Base-by-base conservation (phyloP, 2,888 invertebrate genomes). In the Craniophora ligustri region DNA sequence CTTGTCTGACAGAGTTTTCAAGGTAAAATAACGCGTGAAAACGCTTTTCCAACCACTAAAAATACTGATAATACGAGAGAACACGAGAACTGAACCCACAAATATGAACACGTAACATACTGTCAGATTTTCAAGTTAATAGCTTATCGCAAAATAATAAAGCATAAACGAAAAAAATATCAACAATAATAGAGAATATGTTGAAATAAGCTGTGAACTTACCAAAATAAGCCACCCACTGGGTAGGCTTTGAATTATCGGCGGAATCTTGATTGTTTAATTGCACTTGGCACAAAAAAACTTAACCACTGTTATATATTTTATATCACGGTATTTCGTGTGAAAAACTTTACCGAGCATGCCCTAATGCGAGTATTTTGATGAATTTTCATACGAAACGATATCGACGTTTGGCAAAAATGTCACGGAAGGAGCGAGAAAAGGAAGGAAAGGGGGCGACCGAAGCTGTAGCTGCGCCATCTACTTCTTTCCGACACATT, bases 191-290 rank as follows among this genome's bases (percentile, higher is more conserved):
- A 40, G 15, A 47, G 50, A 62, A 35, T 44, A 60, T 51, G 48
- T 36, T 49, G 63, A 70, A 72, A 69, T 77, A 51, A 54, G 67
- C 42, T 16, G 51, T 39, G 47, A 71, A 89, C 94, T 94, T 87
- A 95, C 95, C 95, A 95, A 94, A 93, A 92, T 94, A 94, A 95
- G 96, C 96, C 96, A 96, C 96, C 96, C 96, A 95, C 94, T 95
- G 96, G 96, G 96, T 95, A 95, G 96, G 95, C 95, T 95, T 94
- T 94, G 94, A 94, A 94, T 95, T 96, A 95, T 95, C 94, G 96
- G 95, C 96, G 96, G 96, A 96, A 96, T 96, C 95, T 95, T 96
- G 96, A 94, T 95, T 94, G 95, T 94, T 95, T 96, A 93, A 83
- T 91, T 85, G 91, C 93, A 93, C 93, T 92, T 89, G 89, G 91